Base-by-base conservation (phyloP, 2,888 invertebrate genomes). In the Drosophila testacea region DNA sequence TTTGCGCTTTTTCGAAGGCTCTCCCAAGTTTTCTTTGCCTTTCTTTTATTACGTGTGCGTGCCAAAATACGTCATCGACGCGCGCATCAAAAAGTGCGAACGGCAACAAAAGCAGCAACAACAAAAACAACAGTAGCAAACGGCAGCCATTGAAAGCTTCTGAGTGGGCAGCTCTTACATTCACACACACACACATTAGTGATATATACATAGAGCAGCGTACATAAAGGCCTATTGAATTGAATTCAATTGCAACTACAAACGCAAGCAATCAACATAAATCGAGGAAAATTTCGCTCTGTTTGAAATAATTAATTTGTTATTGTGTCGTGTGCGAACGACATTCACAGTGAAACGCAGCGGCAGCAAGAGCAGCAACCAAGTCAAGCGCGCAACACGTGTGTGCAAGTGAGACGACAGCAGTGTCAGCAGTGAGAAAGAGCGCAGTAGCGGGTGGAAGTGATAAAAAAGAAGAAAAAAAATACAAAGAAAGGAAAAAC, bases 21-120 rank as follows among this genome's bases (percentile, higher is more conserved):
- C 72, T 82, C 69, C 34, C 59, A 60, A 22, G 68, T 75, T 70
- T 69, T 55, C 59, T 47, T 51, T 36, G 56, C 67, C 11, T 70
- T 80, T 72, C 11, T 70, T 80, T 72, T 44, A 69, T 72, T 83
- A 69, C 70, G 83, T 75, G 83, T 78, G 81, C 79, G 82, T 81
- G 69, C 69, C 51, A 63, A 79, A 77, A 77, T 88, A 83, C 83
- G 83, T 83, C 83, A 83, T 83, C 88, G 83, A 85, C 83, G 86
- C 86, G 88, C 83, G 83, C 88, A 88, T 52, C 70, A 62, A 60
- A 60, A 48, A 83, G 68, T 76, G 51, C 55, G 47, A 59, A 60
- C 47, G 46, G 10, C 46, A 54, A 44, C 59, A 61, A 9, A 0
- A 9, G 2, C 54, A 66, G 16, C 48, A 64, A 32, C 13, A 56